Evolutionary conservation across 2,113 vertebrate species (phyloP).

Genomic region (Corydoras maculifer): DNA sequence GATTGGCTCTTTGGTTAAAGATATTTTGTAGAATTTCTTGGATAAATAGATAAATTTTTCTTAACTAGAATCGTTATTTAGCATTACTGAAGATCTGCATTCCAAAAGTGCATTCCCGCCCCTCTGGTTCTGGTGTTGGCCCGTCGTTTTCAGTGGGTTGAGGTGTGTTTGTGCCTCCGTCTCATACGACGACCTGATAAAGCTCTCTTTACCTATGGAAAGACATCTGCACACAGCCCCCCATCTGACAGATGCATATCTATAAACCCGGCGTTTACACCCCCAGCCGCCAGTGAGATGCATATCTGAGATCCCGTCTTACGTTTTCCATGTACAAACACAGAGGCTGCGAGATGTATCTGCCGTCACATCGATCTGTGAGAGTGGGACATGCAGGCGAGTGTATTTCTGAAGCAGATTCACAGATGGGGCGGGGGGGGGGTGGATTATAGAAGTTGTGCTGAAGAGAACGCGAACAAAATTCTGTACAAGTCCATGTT

Average conservation of each 20-base stretch:
- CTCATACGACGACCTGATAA: slow-evolving; percentile 33
- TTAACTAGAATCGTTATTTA: too few species aligned
- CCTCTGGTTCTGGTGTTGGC: too few species aligned
- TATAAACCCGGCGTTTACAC: slow-evolving; percentile 5
- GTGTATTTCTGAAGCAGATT: slow-evolving; percentile 1
- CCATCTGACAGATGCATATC: slow-evolving; percentile 17
- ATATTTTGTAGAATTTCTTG: too few species aligned
- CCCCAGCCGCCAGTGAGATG: slow-evolving; percentile 19
- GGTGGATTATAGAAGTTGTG: not conserved
- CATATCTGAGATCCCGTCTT: slow-evolving; percentile 25
- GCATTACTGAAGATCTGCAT: too few species aligned
- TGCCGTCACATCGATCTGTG: slow-evolving; percentile 6
- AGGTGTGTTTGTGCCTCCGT: slow-evolving; percentile 47
- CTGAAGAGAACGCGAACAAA: too few species aligned
- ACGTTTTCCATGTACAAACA: slow-evolving; percentile 1
- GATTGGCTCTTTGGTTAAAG: too few species aligned
- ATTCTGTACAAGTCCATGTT: too few species aligned
- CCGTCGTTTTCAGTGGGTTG: slow-evolving; percentile 1
- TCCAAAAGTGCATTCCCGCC: too few species aligned
- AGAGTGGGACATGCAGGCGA: slow-evolving; percentile 10
- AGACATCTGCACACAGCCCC: slow-evolving; percentile 17
- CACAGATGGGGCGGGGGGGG: too few species aligned
- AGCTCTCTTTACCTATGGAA: slow-evolving; percentile 32
- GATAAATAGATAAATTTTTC: too few species aligned
- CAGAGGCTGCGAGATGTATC: slow-evolving; percentile 23